Percentiles rank a stretch among this genome's conserved stretches.
These are phyloP conservation scores for Agrochola circellaris DNA, from an alignment of 2,888 invertebrate genomes.

Conservation along the genomic window DNA sequence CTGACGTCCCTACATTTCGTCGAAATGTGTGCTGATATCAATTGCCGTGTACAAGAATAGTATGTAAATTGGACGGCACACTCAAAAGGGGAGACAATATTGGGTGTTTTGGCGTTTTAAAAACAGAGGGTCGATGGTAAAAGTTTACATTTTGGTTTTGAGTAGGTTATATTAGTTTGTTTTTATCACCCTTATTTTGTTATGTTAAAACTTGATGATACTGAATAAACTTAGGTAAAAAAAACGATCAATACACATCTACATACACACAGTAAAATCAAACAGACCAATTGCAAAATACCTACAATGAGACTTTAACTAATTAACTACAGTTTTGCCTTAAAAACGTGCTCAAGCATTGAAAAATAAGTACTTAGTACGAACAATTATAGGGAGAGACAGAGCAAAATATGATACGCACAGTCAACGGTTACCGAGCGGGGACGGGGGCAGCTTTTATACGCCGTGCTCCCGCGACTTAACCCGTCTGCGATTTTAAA, in stretches of 20 bases:
- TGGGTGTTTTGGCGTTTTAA: constrained; percentile 56
- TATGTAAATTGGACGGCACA: constrained; percentile 59
- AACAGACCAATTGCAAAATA: not conserved
- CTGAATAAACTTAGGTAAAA: not conserved
- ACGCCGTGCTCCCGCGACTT: constrained; percentile 75
- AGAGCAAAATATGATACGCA: constrained; percentile 65
- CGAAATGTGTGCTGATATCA: constrained; percentile 59
- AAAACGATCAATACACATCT: too few relatives aligned
- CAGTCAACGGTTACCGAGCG: constrained; percentile 67
- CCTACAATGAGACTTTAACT: not conserved
- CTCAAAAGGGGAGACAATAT: constrained; percentile 58
- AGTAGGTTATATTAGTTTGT: constrained; percentile 23
- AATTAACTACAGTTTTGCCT: constrained; percentile 20
- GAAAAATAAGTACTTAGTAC: constrained; percentile 50
- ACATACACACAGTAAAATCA: too few relatives aligned
- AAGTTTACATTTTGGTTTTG: constrained; percentile 40
- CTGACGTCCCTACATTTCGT: constrained; percentile 34
- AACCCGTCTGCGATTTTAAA: constrained; percentile 88
- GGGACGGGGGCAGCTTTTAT: constrained; percentile 70
- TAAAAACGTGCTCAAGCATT: constrained; percentile 35
- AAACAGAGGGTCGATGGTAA: constrained; percentile 58
- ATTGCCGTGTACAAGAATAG: constrained; percentile 55
- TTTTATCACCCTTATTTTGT: constrained; percentile 17
- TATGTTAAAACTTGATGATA: not conserved
- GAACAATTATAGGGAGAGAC: constrained; percentile 62